These are phyloP conservation scores for Papilio machaon DNA, from an alignment of 1,140 invertebrate species.

Conservation along the genomic window DNA sequence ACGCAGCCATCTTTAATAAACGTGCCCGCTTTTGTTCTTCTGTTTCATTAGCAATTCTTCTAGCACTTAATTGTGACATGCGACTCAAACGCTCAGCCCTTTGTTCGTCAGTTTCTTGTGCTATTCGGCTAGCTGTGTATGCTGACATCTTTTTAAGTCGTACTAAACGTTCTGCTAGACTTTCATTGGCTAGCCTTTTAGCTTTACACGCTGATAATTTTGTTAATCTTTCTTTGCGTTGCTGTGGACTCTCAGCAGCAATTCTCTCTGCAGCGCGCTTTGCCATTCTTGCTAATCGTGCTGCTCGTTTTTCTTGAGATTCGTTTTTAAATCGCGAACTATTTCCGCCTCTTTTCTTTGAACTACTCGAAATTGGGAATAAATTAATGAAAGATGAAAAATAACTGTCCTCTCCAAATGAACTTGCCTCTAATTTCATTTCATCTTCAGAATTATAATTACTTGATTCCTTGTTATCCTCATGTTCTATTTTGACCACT, in stretches of 20 bases:
- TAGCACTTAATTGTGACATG: constrained; percentile 81
- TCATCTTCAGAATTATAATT: background rate
- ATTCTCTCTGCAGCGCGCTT: constrained; percentile 78
- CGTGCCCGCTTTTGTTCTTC: constrained; percentile 79
- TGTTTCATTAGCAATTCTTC: constrained; percentile 79
- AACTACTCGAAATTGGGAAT: constrained; percentile 44
- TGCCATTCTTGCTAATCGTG: constrained; percentile 79
- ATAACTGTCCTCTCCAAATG: constrained; percentile 1
- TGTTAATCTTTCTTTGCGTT: constrained; percentile 76
- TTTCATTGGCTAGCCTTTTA: constrained; percentile 81
- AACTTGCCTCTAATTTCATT: background rate
- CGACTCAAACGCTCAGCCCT: constrained; percentile 78
- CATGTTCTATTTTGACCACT: background rate
- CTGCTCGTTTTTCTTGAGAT: constrained; percentile 77
- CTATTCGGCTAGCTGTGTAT: constrained; percentile 73
- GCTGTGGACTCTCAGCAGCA: constrained; percentile 82
- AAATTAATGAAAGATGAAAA: constrained; percentile 47
- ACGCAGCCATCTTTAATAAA: constrained; percentile 81
- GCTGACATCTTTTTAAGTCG: constrained; percentile 78
- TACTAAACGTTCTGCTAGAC: constrained; percentile 78
- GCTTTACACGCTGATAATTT: constrained; percentile 79
- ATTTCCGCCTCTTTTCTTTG: constrained; percentile 47
- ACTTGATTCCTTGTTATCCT: background rate
- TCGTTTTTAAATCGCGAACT: constrained; percentile 63
- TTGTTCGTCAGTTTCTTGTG: constrained; percentile 80